Base-by-base conservation (phyloP, 2,113 vertebrate species). In the Rhinichthys klamathensis region DNA sequence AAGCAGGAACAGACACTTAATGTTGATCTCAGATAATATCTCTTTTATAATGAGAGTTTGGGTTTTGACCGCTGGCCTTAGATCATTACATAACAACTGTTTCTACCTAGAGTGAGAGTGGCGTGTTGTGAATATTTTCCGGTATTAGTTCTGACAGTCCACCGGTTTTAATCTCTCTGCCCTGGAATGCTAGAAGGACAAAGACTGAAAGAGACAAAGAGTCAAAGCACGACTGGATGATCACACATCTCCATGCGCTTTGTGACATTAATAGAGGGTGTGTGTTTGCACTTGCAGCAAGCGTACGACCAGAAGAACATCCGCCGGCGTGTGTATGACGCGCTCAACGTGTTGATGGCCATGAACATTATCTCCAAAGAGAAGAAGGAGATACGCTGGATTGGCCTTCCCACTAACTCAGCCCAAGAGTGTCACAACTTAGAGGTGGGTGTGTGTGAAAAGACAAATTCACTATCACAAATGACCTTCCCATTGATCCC, bases 321-420 rank as follows among this genome's bases (percentile, higher is more conserved):
- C 79, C 95, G 96, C 21, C 93, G 96, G 80, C 94, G 96, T 90
- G 96, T 97, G 86, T 97, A 97, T 0, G 96, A 97, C 89, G 96
- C 96, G 15, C 94, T 97, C 82, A 97, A 97, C 15, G 96, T 97
- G 65, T 91, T 97, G 67, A 97, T 97, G 96, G 96, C 96, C 58
- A 97, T 97, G 96, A 97, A 97, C 90, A 97, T 97, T 3, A 97
- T 97, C 92, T 97, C 96, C 80, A 97, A 97, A 91, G 95, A 96
- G 88, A 97, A 96, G 91, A 97, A 97, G 85, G 96, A 97, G 92
- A 97, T 97, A 84, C 94, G 95, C 30, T 97, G 96, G 96, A 97
- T 97, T 0, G 96, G 96, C 35, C 91, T 97, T 84, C 96, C 96
- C 70, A 97, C 95, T 70, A 97, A 97, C 85, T 97, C 96, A 0